Evolutionary conservation across 2,113 vertebrate genomes (phyloP), one percentile per base, ranked within the genome.

Genomic region (Glaucomys volans): DNA sequence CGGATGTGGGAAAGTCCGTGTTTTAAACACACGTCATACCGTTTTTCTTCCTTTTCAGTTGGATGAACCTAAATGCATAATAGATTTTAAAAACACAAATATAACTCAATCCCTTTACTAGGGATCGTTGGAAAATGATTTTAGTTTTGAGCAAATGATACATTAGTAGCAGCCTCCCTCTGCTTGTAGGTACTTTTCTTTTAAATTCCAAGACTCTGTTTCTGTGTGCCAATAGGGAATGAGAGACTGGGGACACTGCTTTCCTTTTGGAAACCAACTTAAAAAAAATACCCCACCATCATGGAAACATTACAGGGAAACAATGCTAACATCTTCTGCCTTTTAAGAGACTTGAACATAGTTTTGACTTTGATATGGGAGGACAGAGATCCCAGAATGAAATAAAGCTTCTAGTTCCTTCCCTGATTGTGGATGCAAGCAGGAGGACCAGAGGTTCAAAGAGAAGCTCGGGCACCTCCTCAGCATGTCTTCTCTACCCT

Each of bases 1-100:
- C 47, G 7, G 80, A 74, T 57, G n/a, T 24, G 67, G 95, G 90
- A 71, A 93, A 95, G 93, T 96, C 59, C 3, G 1, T 57, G 22
- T 87, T 96, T 97, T 62, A 90, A 77, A 90, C 57, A 74, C 59
- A 87, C 3, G 4, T 87, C 83, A 57, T 28, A 22, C 20, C 2
- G 13, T 94, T 95, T 95, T 96, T 89, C 76, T 95, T 77, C 74
- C 69, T n/a, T 67, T 62, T 93, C 52, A 77, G 47, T 87, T 87
- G 72, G 40, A 57, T 89, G 22, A 66, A 44, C 4, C 66, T 82
- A 93, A 85, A 82, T 77, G 32, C 4, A 50, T 62, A 72, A 47
- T 87, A 69, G 66, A 42, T 74, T 93, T 90, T 69, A 95, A 91
- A 94, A 72, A 1, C n/a, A 77, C 10, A 88, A 54, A 47, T 37